Conservation (phyloP, 2,888 invertebrate species). For the Fissipunctia ypsillon region DNA sequence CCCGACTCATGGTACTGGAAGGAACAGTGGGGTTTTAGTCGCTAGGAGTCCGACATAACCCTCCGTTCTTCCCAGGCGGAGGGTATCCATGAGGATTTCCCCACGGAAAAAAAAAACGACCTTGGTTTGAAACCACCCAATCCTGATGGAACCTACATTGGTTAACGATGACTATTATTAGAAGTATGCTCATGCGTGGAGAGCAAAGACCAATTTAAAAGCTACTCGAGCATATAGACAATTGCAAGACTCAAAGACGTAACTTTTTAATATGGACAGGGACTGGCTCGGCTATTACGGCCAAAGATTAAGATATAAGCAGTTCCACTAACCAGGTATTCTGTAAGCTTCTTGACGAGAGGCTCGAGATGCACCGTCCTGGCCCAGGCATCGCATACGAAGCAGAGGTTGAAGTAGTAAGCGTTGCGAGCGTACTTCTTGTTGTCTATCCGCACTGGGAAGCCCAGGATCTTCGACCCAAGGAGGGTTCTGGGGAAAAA, state of each 20-base stretch:
- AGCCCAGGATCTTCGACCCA: constrained; percentile 94
- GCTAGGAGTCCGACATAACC: too few relatives aligned
- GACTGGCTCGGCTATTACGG: not conserved
- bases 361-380: constrained; percentile 95
- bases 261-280: not conserved
- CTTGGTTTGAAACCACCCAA: not conserved
- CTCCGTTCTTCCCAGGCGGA: too few relatives aligned
- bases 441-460: constrained; percentile 94
- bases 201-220: not conserved
- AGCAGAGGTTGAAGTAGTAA: constrained; percentile 95
- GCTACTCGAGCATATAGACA: not conserved
- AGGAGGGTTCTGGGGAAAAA: constrained; percentile 91
- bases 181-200: not conserved
- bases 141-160: too few relatives aligned
- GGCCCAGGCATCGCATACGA: constrained; percentile 94
- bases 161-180: not conserved
- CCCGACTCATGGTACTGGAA: too few relatives aligned
- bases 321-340: constrained; percentile 92
- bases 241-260: not conserved
- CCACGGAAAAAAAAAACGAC: too few relatives aligned
- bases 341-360: constrained; percentile 95
- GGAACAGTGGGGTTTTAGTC: too few relatives aligned
- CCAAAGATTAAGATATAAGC: not conserved
- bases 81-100: too few relatives aligned
- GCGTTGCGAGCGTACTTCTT: constrained; percentile 95